A percentile compares a stretch with the other conserved stretches of the same genome.
Conservation (phyloP, 2,797 vertebrate genomes). For the Fundulus diaphanus region DNA sequence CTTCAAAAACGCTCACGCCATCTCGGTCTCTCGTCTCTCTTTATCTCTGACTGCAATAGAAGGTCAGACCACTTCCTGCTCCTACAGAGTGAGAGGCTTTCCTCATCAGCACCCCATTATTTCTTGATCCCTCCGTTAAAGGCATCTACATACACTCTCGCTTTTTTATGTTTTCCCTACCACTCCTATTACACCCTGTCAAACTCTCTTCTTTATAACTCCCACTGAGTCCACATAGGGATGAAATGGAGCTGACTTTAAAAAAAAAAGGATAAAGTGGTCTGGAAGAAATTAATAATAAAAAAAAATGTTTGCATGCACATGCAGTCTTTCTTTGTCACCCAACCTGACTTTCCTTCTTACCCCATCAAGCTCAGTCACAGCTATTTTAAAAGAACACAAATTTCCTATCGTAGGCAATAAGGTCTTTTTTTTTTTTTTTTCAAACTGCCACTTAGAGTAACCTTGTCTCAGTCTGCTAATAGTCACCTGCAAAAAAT, state of each 20-base stretch:
- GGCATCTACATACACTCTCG: conserved; percentile 27
- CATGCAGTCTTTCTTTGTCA: conserved; percentile 73
- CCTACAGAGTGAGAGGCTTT: conserved; percentile 66
- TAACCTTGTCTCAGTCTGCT: conserved; percentile 46
- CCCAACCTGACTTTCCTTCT: conserved; percentile 46
- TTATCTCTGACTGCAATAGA: conserved; percentile 55
- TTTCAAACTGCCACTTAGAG: conserved; percentile 39
- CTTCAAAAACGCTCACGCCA: conserved; percentile 46
- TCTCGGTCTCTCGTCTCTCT: conserved; percentile 54
- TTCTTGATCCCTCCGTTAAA: conserved; percentile 41
- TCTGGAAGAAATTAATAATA: conserved; percentile 35
- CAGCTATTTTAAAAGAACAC: conserved; percentile 35
- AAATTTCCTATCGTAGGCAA: conserved; percentile 43
- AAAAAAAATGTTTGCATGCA: conserved; percentile 74
- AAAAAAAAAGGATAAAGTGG: conserved; percentile 69
- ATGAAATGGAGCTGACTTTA: conserved; percentile 68
- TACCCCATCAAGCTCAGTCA: conserved; percentile 23
- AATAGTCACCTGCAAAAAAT: conserved; percentile 66
- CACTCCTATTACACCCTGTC: conserved; percentile 29
- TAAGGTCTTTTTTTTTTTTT: conserved; percentile 45
- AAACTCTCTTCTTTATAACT: conserved; percentile 35
- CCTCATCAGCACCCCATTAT: conserved; percentile 63
- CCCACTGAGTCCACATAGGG: conserved; percentile 39
- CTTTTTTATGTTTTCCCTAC: conserved; percentile 27
- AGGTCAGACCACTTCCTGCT: conserved; percentile 66